These are phyloP conservation scores for Pomatostomus ruficeps DNA, from an alignment of 2,113 vertebrate species.

Conservation along the genomic window DNA sequence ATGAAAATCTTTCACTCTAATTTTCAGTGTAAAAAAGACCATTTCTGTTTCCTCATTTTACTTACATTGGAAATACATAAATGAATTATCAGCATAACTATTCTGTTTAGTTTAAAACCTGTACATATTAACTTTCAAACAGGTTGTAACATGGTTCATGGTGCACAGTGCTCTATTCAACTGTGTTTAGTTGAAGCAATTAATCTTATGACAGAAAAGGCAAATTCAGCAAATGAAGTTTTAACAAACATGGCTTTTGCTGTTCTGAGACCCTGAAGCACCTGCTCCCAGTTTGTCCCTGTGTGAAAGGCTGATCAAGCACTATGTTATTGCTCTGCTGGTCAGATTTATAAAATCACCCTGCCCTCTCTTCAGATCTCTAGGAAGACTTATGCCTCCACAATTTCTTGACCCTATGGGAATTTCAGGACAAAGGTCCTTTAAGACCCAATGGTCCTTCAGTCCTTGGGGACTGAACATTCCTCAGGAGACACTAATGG, in stretches of 20 bases:
- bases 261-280: constrained; percentile 7
- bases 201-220: constrained; percentile 15
- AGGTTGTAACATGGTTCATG: background rate
- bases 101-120: background rate
- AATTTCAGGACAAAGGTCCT: background rate
- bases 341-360: background rate
- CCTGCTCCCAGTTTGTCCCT: background rate
- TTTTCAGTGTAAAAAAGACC: background rate
- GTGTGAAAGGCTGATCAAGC: constrained; percentile 19
- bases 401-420: background rate
- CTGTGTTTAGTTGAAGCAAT: background rate
- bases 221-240: constrained; percentile 26
- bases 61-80: background rate
- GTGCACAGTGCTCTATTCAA: background rate
- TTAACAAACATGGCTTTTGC: background rate
- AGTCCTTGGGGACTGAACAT: background rate
- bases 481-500: background rate
- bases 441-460: background rate
- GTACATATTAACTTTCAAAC: background rate
- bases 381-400: background rate
- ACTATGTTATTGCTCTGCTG: background rate
- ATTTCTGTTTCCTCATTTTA: background rate
- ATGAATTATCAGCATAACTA: background rate
- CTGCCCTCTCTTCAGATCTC: background rate
- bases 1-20: background rate